phyloP scores from a whole-genome alignment of 2,113 vertebrate genomes.

The Myxocyprinus asiaticus region DNA sequence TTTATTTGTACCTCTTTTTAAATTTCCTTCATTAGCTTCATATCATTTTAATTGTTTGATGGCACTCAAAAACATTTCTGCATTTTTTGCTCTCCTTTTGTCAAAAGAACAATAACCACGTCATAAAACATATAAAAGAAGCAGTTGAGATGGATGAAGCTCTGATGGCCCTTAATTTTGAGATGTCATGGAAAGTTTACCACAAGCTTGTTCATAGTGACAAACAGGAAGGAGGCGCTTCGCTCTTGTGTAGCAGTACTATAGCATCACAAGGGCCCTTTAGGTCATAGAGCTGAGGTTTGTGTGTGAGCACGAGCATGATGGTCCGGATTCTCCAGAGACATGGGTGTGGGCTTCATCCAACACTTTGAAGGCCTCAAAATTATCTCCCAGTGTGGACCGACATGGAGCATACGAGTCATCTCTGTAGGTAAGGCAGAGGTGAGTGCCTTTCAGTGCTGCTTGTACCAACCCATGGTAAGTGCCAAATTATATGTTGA shows the following conservation, averaged over 20 bases:
- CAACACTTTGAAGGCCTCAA: neutral
- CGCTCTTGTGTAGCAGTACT: constrained; percentile 61
- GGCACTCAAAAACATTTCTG: too few relatives aligned
- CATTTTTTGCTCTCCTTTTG: neutral
- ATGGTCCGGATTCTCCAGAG: constrained; percentile 17
- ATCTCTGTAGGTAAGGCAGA: constrained; percentile 1
- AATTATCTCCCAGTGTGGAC: neutral
- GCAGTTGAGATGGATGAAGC: constrained; percentile 27
- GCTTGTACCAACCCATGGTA: neutral
- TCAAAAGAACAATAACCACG: constrained; percentile 19
- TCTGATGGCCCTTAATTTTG: constrained; percentile 65
- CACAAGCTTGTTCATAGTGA: constrained; percentile 65
- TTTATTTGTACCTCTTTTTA: too few relatives aligned
- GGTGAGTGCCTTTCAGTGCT: constrained; percentile 26
- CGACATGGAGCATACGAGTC: neutral
- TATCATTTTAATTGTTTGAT: neutral
- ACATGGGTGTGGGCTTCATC: neutral
- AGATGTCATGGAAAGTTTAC: constrained; percentile 88
- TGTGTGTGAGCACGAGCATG: neutral
- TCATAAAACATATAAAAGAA: neutral
- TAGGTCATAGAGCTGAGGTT: constrained; percentile 31
- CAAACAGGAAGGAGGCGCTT: constrained; percentile 85
- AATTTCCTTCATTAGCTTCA: too few relatives aligned
- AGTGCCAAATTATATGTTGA: neutral
- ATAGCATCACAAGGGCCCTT: constrained; percentile 43